Conservation (phyloP, 1,140 invertebrate genomes). For the Drosophila ananassae region DNA sequence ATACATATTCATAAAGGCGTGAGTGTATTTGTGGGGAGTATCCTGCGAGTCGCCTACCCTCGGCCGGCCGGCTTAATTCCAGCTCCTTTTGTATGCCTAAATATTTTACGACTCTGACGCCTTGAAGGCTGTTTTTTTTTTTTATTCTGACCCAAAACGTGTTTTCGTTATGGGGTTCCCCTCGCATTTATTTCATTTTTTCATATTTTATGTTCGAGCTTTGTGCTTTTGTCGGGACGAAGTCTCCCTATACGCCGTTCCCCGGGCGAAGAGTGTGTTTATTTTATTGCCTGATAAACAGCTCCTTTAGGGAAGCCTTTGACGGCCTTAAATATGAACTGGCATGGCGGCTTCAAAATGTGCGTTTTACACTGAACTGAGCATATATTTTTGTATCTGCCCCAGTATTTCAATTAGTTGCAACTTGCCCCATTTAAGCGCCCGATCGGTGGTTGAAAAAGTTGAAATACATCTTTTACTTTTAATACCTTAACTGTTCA, state of each 20-base stretch:
- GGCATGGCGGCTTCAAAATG: not conserved
- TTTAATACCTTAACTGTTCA: slow-evolving; percentile 16
- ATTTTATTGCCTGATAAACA: slow-evolving; percentile 82
- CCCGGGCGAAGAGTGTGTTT: slow-evolving; percentile 67
- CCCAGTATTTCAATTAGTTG: not conserved
- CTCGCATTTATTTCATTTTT: slow-evolving; percentile 42
- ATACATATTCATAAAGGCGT: slow-evolving; percentile 23
- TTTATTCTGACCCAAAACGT: slow-evolving; percentile 36
- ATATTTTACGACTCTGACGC: slow-evolving; percentile 77
- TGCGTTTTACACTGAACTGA: not conserved
- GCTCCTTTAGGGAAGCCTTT: slow-evolving; percentile 44
- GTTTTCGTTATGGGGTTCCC: slow-evolving; percentile 49
- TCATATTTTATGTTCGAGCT: slow-evolving; percentile 66
- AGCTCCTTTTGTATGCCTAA: slow-evolving; percentile 66
- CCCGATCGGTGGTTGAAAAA: not conserved
- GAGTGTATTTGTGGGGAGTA: slow-evolving; percentile 20
- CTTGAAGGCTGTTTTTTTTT: slow-evolving; percentile 47
- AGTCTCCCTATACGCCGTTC: slow-evolving; percentile 11
- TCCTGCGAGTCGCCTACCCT: slow-evolving; percentile 35
- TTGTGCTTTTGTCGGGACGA: slow-evolving; percentile 14
- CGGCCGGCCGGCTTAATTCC: slow-evolving; percentile 57
- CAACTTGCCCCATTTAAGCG: not conserved
- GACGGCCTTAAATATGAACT: not conserved
- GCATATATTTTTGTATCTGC: not conserved
- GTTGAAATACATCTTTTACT: slow-evolving; percentile 14